These are phyloP conservation scores for Toxotes jaculatrix DNA, from an alignment of 2,113 vertebrate genomes.

Conservation along the genomic window DNA sequence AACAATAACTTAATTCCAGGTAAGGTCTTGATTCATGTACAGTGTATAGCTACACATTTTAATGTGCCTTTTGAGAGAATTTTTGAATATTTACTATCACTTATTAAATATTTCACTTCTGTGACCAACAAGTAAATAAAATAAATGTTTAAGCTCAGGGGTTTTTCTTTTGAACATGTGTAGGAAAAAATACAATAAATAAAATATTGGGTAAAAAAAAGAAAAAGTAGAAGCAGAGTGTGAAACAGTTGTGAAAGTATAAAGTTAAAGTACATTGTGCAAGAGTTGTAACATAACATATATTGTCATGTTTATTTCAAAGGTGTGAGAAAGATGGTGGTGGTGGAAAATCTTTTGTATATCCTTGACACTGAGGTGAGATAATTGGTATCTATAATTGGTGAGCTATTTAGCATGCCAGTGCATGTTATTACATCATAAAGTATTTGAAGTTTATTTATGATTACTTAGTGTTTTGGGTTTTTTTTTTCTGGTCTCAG, in stretches of 20 bases:
- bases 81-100: not conserved
- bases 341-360: slow-evolving; percentile 90
- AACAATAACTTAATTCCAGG: slow-evolving; percentile 89
- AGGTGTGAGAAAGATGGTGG: slow-evolving; percentile 91
- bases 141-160: not conserved
- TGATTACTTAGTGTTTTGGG: not conserved
- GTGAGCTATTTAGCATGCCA: not conserved
- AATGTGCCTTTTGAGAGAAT: not conserved
- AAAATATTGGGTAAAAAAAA: not conserved
- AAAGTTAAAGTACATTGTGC: not conserved
- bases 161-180: not conserved
- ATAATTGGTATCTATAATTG: not conserved
- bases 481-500: slow-evolving; percentile 72
- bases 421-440: not conserved
- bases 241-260: not conserved
- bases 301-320: slow-evolving; percentile 48
- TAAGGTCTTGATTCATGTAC: slow-evolving; percentile 65
- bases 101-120: not conserved
- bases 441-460: not conserved
- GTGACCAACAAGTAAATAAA: not conserved
- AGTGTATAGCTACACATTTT: not conserved
- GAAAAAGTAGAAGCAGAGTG: not conserved
- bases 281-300: not conserved
- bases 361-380: slow-evolving; percentile 91
- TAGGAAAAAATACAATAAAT: not conserved